These are phyloP conservation scores for Melanotaenia nigrans DNA, from an alignment of 2,797 vertebrate genomes.

Conservation along the genomic window DNA sequence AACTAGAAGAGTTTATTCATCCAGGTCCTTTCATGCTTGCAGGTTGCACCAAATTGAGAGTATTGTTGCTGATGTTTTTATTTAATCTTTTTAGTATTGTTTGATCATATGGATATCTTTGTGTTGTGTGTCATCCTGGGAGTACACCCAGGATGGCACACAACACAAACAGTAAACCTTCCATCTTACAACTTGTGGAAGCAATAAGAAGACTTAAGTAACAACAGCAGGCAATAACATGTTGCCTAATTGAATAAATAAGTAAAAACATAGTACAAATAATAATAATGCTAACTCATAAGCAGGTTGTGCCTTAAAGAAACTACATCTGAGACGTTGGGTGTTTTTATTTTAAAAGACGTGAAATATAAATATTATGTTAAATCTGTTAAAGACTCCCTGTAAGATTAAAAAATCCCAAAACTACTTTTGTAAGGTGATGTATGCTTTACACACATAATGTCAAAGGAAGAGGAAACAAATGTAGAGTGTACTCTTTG, in stretches of 20 bases:
- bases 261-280: background rate
- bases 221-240: background rate
- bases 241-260: background rate
- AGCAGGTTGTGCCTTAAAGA: background rate
- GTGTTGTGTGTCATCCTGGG: no score
- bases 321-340: background rate
- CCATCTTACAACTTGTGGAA: background rate
- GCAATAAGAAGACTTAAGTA: background rate
- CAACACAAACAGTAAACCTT: background rate
- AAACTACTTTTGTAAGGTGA: conserved; percentile 10
- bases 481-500: conserved; percentile 29
- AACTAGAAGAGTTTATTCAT: no score
- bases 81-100: no score
- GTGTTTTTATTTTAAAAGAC: background rate
- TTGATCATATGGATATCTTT: no score
- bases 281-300: background rate
- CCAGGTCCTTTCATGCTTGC: no score
- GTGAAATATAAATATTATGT: background rate
- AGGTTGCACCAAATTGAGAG: no score
- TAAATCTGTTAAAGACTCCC: background rate
- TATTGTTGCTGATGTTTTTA: no score
- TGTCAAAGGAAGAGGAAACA: conserved; percentile 28
- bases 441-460: conserved; percentile 7
- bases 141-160: no score
- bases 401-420: background rate